phyloP scores from a whole-genome alignment of 2,113 vertebrate genomes.

The cat (Felis catus) region DNA sequence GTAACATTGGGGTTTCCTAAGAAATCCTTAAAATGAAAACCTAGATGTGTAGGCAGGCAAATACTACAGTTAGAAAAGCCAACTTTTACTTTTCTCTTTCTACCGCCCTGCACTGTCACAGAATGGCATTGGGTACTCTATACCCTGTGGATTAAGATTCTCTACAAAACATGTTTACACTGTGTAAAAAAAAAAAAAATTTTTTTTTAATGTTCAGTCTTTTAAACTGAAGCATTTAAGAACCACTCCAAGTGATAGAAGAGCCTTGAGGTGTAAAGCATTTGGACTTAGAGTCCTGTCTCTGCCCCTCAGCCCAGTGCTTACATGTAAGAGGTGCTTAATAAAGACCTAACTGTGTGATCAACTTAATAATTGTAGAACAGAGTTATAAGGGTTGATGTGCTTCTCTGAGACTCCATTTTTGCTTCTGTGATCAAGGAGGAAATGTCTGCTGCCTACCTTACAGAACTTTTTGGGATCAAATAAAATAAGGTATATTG shows the following conservation, averaged over 20 bases:
- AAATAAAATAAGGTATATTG: neutral
- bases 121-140: neutral
- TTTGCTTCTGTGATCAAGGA: neutral
- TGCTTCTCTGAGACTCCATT: neutral
- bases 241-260: neutral
- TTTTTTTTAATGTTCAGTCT: neutral
- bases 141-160: neutral
- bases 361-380: neutral
- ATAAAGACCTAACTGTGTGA: neutral
- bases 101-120: neutral
- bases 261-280: neutral
- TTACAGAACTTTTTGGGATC: neutral
- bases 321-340: neutral
- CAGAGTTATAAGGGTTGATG: neutral
- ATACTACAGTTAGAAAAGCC: neutral
- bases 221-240: neutral
- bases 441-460: neutral
- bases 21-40: conserved; percentile 25
- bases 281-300: neutral
- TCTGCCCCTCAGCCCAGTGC: neutral
- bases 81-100: neutral
- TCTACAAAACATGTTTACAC: neutral
- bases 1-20: conserved; percentile 43
- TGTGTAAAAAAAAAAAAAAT: neutral
- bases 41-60: neutral